A percentile compares a stretch with the other conserved stretches of the same genome.
Evolutionary conservation across 2,888 invertebrate species (phyloP).

Genomic region (Synanthedon formicaeformis): DNA sequence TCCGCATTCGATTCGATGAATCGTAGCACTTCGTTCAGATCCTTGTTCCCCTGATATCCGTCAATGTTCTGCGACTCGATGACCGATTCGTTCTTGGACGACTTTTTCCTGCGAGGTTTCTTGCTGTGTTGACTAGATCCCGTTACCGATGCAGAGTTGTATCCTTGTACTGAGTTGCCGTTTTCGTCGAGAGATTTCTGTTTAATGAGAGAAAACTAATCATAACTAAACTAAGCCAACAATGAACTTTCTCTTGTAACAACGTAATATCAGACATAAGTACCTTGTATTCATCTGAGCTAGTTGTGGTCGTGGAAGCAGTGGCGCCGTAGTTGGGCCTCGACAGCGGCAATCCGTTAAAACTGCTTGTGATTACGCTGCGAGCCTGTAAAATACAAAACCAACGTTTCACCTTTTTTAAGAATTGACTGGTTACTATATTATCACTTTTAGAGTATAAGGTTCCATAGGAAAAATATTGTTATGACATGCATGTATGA

Average conservation of each 20-base stretch:
- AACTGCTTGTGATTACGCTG: slow-evolving; percentile 40
- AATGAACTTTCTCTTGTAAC: no score
- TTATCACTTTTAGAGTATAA: no score
- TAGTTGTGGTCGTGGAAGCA: slow-evolving; percentile 18
- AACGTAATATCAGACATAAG: not conserved
- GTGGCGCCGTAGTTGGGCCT: slow-evolving; percentile 44
- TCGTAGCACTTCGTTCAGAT: slow-evolving; percentile 80
- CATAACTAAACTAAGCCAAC: no score
- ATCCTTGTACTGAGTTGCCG: slow-evolving; percentile 77
- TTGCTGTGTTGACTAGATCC: slow-evolving; percentile 65
- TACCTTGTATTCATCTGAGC: slow-evolving; percentile 52
- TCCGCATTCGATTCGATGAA: slow-evolving; percentile 78
- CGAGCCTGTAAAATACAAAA: slow-evolving; percentile 30
- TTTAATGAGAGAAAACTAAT: no score
- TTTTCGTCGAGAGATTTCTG: slow-evolving; percentile 84
- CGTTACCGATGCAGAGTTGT: slow-evolving; percentile 55
- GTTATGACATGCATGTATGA: no score
- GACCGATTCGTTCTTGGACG: slow-evolving; percentile 70
- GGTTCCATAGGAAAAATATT: no score
- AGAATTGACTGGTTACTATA: no score
- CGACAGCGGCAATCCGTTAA: slow-evolving; percentile 50
- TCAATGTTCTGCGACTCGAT: slow-evolving; percentile 75
- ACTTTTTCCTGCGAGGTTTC: slow-evolving; percentile 72
- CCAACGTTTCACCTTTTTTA: no score
- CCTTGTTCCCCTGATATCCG: slow-evolving; percentile 83